These are phyloP conservation scores for Procavia capensis DNA, from an alignment of 2,113 vertebrate genomes.

Conservation along the genomic window DNA sequence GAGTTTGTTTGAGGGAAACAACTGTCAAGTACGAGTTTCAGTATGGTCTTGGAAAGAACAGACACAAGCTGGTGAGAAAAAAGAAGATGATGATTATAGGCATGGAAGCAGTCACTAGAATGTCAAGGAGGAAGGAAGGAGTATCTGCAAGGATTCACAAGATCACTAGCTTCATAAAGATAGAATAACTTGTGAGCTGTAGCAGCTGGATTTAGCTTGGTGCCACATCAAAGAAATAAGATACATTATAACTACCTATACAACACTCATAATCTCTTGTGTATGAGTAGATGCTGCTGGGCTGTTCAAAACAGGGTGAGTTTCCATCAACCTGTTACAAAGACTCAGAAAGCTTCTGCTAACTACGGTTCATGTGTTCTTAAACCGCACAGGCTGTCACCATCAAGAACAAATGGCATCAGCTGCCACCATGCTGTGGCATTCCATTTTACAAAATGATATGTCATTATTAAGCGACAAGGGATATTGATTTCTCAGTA, in stretches of 20 bases:
- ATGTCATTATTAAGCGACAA: slow-evolving; percentile 75
- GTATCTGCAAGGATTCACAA: neutral
- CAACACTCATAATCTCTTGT: neutral
- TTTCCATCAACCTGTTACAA: slow-evolving; percentile 1
- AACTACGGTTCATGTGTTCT: neutral
- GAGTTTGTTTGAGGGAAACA: neutral
- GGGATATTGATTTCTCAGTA: slow-evolving; percentile 80
- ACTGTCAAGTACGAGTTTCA: neutral
- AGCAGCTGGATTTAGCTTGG: neutral
- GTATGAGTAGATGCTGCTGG: neutral
- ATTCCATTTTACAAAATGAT: slow-evolving; percentile 74
- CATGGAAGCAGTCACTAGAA: neutral
- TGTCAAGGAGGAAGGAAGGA: neutral
- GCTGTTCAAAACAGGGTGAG: neutral
- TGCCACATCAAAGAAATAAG: neutral
- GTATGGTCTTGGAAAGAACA: neutral
- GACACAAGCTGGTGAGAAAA: neutral
- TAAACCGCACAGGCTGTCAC: slow-evolving; percentile 51
- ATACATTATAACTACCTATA: neutral
- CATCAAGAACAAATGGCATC: slow-evolving; percentile 67
- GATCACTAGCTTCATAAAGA: neutral
- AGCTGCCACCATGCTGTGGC: slow-evolving; percentile 56
- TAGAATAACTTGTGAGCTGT: neutral
- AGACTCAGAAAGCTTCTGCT: neutral
- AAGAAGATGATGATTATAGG: neutral